Conservation (phyloP, 2,113 vertebrate species). For the Copsychus sechellarum region DNA sequence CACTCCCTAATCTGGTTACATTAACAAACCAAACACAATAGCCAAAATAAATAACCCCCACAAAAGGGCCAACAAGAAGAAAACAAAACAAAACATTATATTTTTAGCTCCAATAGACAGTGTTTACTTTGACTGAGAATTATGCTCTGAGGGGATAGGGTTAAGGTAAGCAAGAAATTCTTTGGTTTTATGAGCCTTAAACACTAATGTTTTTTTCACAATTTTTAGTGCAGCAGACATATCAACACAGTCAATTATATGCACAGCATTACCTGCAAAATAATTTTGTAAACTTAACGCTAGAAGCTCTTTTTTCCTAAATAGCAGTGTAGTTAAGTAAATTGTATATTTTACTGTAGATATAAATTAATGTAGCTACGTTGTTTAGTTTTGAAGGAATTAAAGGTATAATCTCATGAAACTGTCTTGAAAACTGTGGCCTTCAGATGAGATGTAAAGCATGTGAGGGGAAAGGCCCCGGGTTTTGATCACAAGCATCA, state of each 20-base stretch:
- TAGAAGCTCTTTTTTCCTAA: neutral
- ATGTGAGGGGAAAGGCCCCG: neutral
- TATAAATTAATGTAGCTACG: neutral
- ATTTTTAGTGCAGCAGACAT: neutral
- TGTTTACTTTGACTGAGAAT: neutral
- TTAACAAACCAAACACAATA: accelerated
- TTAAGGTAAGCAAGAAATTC: neutral
- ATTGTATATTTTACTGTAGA: neutral
- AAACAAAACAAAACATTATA: accelerated
- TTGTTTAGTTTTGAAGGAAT: neutral
- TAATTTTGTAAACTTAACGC: neutral
- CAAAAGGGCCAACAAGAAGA: neutral
- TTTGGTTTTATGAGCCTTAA: neutral
- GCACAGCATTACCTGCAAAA: neutral
- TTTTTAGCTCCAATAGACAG: neutral
- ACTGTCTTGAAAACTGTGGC: neutral
- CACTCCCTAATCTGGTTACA: neutral
- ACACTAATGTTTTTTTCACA: neutral
- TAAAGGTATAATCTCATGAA: neutral
- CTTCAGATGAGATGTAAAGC: neutral
- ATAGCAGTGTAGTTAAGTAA: neutral
- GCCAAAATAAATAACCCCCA: accelerated
- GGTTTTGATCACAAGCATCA: neutral
- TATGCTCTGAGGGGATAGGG: neutral
- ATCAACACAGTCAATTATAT: neutral